Base-by-base conservation (phyloP, 2,113 vertebrate species). In the Melanotaenia duboulayi region DNA sequence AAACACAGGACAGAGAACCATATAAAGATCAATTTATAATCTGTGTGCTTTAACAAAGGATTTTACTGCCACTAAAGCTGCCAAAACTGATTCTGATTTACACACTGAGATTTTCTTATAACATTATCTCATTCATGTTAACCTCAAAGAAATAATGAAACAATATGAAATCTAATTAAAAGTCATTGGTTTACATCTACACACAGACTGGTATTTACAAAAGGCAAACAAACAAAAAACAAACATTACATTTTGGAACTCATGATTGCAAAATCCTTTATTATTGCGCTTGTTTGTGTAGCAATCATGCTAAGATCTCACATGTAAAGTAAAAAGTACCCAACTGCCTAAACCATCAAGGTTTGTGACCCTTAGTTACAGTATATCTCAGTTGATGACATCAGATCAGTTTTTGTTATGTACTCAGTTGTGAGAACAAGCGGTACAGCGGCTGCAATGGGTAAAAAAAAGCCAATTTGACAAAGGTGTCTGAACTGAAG, bases 401-500 rank as follows among this genome's bases (percentile, higher is more conserved):
- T 6, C 0, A 11, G 24, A 62, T 80, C 56, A 28, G 20, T 49
- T 59, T 57, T 19, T 25, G 37, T 14, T 13, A 5, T 74, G 71
- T 51, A 24, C 28, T 61, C 74, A 19, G 10, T 55, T 13, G 48
- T 69, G 52, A 35, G 65, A 81, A 72, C 14, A 62, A 8, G 59
- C 54, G 64, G 52, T 1, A 22, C 44, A 46, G 40, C 49, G 75
- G 64, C 69, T 66, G 46, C 61, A 57, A 71, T 16, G 68, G 55
- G 51, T 58, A 7, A 71, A 83, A 81, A 82, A 72, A 65, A 74
- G 65, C 23, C 62, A 54, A 42, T 65, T 4, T 66, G 76, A 82
- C 75, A 79, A 80, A 75, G 71, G 85, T 83, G 82, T 80, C 62
- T 88, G 84, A 76, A 69, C 71, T 17, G 66, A 62, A 63, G 71